A percentile compares a stretch with the other conserved stretches of the same genome.
These are phyloP conservation scores for Leptoteleia sp. DNA, from an alignment of 1,140 invertebrate genomes.

Conservation along the genomic window DNA sequence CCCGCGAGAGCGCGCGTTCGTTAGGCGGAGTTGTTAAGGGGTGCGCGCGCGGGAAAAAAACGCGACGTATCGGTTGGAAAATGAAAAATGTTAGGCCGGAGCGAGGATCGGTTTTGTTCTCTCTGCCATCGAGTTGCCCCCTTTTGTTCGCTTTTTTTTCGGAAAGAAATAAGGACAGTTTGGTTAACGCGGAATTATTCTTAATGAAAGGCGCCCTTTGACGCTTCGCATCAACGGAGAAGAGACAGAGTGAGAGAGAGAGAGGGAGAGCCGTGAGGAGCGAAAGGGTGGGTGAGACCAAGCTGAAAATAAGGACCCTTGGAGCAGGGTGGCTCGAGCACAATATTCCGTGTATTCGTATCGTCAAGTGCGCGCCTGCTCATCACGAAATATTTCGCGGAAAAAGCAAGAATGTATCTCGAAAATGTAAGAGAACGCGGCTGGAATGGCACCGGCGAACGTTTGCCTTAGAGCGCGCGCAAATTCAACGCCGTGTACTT, in stretches of 20 bases:
- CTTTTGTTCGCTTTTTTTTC: too few relatives aligned
- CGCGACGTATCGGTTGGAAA: too few relatives aligned
- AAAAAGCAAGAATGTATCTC: constrained; percentile 48
- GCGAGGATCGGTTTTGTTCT: too few relatives aligned
- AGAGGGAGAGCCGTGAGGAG: neutral
- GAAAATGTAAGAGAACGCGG: constrained; percentile 40
- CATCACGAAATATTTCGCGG: constrained; percentile 47
- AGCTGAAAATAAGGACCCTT: constrained; percentile 35
- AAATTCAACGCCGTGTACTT: constrained; percentile 14
- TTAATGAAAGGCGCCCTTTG: constrained; percentile 36
- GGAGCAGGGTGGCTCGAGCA: constrained; percentile 18
- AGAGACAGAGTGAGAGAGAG: constrained; percentile 1
- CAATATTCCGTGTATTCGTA: constrained; percentile 38
- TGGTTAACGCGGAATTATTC: constrained; percentile 23
- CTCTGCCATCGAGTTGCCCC: too few relatives aligned
- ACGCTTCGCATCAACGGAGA: constrained; percentile 8
- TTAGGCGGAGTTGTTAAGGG: too few relatives aligned
- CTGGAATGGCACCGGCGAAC: too few relatives aligned
- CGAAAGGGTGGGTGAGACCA: neutral
- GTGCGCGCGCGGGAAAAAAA: too few relatives aligned
- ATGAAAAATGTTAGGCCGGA: too few relatives aligned
- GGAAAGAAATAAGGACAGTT: too few relatives aligned
- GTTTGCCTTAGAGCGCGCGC: constrained; percentile 4
- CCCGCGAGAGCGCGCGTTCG: too few relatives aligned
- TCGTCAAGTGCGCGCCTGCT: constrained; percentile 48